phyloP scores from a whole-genome alignment of 2,797 vertebrate genomes.

The Peromyscus attwateri region DNA sequence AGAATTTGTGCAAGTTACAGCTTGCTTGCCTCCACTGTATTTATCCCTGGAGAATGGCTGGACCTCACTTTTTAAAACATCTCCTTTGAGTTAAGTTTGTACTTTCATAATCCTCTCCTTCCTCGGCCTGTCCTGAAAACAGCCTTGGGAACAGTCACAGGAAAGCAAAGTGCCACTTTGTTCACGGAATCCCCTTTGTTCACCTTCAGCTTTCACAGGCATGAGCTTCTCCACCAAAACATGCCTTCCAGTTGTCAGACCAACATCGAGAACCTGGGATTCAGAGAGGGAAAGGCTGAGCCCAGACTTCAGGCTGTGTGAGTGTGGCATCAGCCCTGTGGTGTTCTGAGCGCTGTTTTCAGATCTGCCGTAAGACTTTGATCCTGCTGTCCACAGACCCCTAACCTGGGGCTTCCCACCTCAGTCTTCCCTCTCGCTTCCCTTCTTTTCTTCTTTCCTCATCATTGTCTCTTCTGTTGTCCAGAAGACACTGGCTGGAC shows the following conservation, averaged over 20 bases:
- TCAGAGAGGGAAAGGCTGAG: not conserved
- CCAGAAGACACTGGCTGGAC: too few relatives aligned
- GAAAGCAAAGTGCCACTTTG: not conserved
- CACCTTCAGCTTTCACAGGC: not conserved
- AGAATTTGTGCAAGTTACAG: slow-evolving; percentile 46
- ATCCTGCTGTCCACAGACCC: not conserved
- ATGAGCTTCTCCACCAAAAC: not conserved
- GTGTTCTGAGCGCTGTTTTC: not conserved
- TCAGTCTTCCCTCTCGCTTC: not conserved
- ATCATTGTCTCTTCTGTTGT: not conserved
- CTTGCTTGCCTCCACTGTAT: slow-evolving; percentile 36
- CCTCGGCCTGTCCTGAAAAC: too few relatives aligned
- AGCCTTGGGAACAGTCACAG: not conserved
- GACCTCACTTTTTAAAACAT: not conserved
- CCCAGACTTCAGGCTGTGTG: not conserved
- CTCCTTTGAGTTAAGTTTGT: not conserved
- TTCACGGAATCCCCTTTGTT: not conserved
- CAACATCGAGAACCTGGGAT: not conserved
- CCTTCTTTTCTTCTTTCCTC: too few relatives aligned
- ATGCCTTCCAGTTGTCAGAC: not conserved
- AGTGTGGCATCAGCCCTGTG: not conserved
- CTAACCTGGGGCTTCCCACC: too few relatives aligned
- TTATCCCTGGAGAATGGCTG: slow-evolving; percentile 4
- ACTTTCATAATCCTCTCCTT: not conserved
- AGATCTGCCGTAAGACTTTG: not conserved